Percentiles rank a stretch among this genome's conserved stretches.
Evolutionary conservation across 2,113 vertebrate species (phyloP).

Genomic region (Boulengeromyrus knoepffleri): DNA sequence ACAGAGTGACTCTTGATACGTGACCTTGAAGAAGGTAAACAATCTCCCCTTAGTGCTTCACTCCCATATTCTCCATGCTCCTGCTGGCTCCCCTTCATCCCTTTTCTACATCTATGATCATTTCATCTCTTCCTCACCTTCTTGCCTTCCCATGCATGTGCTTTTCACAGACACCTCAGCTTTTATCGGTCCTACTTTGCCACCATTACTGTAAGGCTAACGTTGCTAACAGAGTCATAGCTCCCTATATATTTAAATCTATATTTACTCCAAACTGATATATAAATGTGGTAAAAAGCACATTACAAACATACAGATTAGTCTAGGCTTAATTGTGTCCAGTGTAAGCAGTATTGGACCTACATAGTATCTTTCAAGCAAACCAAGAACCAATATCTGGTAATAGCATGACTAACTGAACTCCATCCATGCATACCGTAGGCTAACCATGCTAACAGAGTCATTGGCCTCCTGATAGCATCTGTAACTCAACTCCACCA

Average conservation of each 20-base stretch:
- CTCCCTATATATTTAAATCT: neutral
- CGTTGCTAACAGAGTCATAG: neutral
- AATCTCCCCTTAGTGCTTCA: neutral
- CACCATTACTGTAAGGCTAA: neutral
- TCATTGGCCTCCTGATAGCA: neutral
- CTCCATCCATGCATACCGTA: neutral
- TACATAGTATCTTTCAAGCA: neutral
- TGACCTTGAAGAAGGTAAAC: constrained; percentile 7
- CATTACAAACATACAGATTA: neutral
- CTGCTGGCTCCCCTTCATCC: neutral
- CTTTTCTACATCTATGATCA: neutral
- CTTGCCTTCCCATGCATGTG: neutral
- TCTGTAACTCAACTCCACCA: neutral
- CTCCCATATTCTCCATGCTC: neutral
- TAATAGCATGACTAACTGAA: neutral
- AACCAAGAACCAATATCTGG: neutral
- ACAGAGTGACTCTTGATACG: neutral
- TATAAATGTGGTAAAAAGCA: neutral
- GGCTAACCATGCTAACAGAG: neutral
- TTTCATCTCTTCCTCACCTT: neutral
- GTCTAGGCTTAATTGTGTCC: neutral
- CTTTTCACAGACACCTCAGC: neutral
- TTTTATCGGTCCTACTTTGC: neutral
- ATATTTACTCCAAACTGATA: neutral
- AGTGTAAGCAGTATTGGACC: neutral